These are phyloP conservation scores for Vidua macroura DNA, from an alignment of 2,113 vertebrate genomes.

Conservation along the genomic window DNA sequence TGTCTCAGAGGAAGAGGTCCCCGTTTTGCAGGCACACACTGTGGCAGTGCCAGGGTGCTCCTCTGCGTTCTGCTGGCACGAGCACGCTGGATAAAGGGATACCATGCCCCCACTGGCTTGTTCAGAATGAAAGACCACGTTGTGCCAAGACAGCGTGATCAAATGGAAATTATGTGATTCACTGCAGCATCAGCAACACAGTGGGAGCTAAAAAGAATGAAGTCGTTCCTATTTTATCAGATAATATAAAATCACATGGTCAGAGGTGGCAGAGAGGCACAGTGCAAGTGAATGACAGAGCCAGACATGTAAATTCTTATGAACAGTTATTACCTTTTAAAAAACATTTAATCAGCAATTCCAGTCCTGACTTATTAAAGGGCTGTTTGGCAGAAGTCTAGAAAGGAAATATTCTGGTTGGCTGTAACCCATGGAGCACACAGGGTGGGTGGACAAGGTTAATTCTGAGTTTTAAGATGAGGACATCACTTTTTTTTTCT, in stretches of 20 bases:
- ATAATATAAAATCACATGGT: neutral
- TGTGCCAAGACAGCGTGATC: neutral
- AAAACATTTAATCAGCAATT: neutral
- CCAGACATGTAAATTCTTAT: neutral
- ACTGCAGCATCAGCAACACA: neutral
- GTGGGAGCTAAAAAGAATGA: neutral
- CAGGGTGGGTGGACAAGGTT: neutral
- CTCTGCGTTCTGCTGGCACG: neutral
- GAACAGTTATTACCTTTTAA: neutral
- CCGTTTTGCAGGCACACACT: neutral
- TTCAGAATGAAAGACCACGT: neutral
- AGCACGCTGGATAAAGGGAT: neutral
- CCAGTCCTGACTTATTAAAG: neutral
- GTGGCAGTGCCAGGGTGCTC: neutral
- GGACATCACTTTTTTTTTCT: neutral
- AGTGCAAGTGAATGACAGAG: neutral
- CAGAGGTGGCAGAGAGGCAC: neutral
- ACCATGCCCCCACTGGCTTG: fast-evolving
- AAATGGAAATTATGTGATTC: neutral
- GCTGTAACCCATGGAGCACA: neutral
- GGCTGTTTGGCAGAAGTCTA: neutral
- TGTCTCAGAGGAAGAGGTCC: neutral
- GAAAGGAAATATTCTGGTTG: neutral
- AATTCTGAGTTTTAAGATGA: neutral
- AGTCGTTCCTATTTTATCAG: neutral